Evolutionary conservation across 2,888 invertebrate genomes (phyloP).

Genomic region (Himalopsyche japonica): DNA sequence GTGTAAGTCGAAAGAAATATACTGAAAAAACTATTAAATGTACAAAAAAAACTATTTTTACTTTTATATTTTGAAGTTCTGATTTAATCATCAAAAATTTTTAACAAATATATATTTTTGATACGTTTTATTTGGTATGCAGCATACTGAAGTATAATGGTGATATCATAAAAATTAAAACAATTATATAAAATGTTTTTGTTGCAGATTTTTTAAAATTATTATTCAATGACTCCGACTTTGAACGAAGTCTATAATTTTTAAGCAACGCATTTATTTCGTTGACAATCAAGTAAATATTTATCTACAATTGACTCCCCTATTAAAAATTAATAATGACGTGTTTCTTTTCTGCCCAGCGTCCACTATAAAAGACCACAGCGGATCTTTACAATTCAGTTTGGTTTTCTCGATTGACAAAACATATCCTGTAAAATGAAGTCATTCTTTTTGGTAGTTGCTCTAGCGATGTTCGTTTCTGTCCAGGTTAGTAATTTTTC

Average conservation of each 20-base stretch:
- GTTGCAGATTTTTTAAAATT: no score
- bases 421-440: conserved; percentile 47
- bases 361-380: conserved; percentile 10
- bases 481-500: conserved; percentile 49
- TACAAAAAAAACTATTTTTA: no score
- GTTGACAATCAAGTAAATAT: neutral
- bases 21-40: no score
- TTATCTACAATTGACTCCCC: neutral
- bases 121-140: neutral
- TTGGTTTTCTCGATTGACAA: neutral
- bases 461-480: conserved; percentile 47
- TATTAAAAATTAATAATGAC: neutral
- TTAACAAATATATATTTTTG: no score
- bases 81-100: no score
- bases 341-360: neutral
- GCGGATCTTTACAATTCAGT: neutral
- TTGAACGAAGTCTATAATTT: neutral
- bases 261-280: neutral
- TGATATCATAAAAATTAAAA: no score
- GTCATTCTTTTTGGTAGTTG: conserved; percentile 50
- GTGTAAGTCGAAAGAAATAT: no score
- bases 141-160: neutral
- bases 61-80: no score
- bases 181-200: neutral
- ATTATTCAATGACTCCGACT: neutral